phyloP scores from a whole-genome alignment of 2,113 vertebrate genomes.

The Corvus moneduloides region DNA sequence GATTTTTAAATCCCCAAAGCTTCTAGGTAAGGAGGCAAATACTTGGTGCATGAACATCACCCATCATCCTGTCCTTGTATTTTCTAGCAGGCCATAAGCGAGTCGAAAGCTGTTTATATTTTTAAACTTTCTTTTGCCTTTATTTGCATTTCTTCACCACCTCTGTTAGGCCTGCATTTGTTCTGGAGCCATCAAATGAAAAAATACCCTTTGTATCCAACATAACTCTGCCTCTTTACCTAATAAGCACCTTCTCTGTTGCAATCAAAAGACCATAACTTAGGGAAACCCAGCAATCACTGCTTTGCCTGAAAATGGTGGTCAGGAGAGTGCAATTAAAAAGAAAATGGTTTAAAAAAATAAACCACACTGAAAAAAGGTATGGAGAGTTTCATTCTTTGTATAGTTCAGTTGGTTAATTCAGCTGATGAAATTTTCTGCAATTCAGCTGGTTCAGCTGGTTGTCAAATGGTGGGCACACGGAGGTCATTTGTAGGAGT shows the following conservation, averaged over 20 bases:
- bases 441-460: background rate
- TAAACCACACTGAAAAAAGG: rapidly evolving
- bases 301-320: background rate
- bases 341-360: background rate
- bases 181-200: background rate
- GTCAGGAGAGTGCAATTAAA: background rate
- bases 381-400: background rate
- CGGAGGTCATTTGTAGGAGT: background rate
- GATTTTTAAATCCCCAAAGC: background rate
- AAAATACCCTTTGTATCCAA: background rate
- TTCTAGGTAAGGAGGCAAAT: background rate
- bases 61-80: background rate
- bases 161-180: background rate
- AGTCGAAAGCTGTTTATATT: background rate
- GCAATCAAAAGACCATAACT: background rate
- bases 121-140: background rate
- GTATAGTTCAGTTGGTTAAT: background rate
- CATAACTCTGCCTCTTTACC: background rate
- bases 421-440: background rate
- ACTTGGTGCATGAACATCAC: background rate
- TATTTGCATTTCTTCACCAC: background rate
- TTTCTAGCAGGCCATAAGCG: background rate
- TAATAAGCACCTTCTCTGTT: background rate
- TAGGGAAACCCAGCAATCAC: background rate
- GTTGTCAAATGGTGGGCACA: background rate